Base-by-base conservation (phyloP, 2,888 invertebrate species). In the Drosophila engyochracea region DNA sequence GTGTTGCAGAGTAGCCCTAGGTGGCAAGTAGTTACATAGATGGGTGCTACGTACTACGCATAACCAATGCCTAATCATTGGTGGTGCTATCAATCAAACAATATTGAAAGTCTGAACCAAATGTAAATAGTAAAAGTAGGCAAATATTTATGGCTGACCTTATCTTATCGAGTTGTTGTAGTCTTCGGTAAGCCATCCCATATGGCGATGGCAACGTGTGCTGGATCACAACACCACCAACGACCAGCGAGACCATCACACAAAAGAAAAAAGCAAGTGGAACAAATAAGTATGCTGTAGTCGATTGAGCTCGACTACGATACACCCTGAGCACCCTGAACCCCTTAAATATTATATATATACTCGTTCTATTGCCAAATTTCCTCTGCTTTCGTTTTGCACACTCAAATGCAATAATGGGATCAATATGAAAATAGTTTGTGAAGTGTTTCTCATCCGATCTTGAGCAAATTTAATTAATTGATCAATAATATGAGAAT, bases 41-140 rank as follows among this genome's bases (percentile, higher is more conserved):
- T 67, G 67, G 47, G 16, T 25, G 49, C 49, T 68, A 49, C 53
- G 5, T 12, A 66, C 57, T 16, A 47, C 25, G 51, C 51, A 59
- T 78, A 72, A 66, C 47, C 58, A 54, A 54, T 66, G 31, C 28
- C 47, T 59, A 76, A 63, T 60, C 74, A 65, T 30, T 55, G 37
- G 59, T 39, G 59, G 65, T 74, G 28, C 57, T 57, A 83, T 83
- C 82, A 70, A 82, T 82, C 82, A 81, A 82, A 83, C 65, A 74
- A 9, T 52, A 74, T 70, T 74, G 69, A 61, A 69, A 72, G 69
- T 74, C 28, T 68, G 64, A 80, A 67, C 57, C 65, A 53, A 64
- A 61, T 81, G 81, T 82, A 77, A 82, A 83, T 61, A 81, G 53
- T 35, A 10, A 66, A 44, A 33, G 25, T 49, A 44, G 44, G 47